Evolutionary conservation across 2,797 vertebrate genomes (phyloP).

Genomic region (Microctenopoma stevenorrisi): DNA sequence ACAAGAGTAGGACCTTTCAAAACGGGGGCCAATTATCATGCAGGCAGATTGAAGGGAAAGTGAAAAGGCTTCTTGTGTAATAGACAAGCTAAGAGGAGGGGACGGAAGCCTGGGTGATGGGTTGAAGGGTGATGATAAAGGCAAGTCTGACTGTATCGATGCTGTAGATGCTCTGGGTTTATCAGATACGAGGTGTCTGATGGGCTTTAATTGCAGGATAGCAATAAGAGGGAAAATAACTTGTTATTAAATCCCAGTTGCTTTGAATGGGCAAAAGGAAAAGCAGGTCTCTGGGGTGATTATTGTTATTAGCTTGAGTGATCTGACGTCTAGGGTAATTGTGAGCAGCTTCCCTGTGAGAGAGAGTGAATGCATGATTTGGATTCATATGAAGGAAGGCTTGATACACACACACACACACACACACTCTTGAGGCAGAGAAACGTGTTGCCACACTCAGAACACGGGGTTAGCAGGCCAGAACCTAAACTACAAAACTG

Average conservation of each 20-base stretch:
- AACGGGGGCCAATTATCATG: slow-evolving; percentile 78
- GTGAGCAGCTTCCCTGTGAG: slow-evolving; percentile 62
- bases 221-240: slow-evolving; percentile 63
- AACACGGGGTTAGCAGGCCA: slow-evolving; percentile 16
- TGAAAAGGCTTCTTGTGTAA: slow-evolving; percentile 73
- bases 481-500: neutral
- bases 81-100: slow-evolving; percentile 64
- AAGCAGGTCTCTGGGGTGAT: slow-evolving; percentile 70
- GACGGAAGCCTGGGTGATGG: slow-evolving; percentile 49
- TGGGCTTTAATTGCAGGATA: slow-evolving; percentile 82
- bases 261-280: slow-evolving; percentile 65
- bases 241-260: slow-evolving; percentile 75
- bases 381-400: slow-evolving; percentile 49
- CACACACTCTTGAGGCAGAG: slow-evolving; percentile 10
- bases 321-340: slow-evolving; percentile 77
- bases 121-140: slow-evolving; percentile 68
- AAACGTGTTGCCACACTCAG: slow-evolving; percentile 14
- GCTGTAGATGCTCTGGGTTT: slow-evolving; percentile 48
- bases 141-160: slow-evolving; percentile 64
- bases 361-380: slow-evolving; percentile 56
- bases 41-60: slow-evolving; percentile 75
- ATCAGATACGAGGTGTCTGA: slow-evolving; percentile 75
- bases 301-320: slow-evolving; percentile 81
- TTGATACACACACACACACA: slow-evolving; percentile 15
- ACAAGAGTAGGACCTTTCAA: slow-evolving; percentile 83